Conservation (phyloP, 2,113 vertebrate species). For the Morphnarchus princeps region DNA sequence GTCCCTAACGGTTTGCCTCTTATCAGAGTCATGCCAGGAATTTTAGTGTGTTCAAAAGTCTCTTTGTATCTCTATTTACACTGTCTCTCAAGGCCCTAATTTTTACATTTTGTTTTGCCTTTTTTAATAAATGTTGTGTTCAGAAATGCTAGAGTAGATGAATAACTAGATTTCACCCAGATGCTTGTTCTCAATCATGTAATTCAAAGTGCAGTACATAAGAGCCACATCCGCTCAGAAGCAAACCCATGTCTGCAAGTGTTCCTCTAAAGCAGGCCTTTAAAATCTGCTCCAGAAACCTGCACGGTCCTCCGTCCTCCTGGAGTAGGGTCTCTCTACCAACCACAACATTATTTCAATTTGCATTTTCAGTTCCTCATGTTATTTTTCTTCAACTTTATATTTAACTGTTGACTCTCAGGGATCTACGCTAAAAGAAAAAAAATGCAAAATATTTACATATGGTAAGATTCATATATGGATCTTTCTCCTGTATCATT, state of each 20-base stretch:
- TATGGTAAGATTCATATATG: neutral
- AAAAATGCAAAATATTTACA: neutral
- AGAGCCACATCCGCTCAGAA: neutral
- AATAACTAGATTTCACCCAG: constrained; percentile 7
- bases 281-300: neutral
- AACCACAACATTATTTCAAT: neutral
- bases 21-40: constrained; percentile 26
- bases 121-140: neutral
- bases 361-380: neutral
- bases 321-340: neutral
- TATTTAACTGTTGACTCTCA: neutral
- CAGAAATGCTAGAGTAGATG: neutral
- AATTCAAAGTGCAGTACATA: neutral
- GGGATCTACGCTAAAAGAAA: neutral
- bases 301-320: neutral
- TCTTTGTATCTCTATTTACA: constrained; percentile 8
- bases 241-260: neutral
- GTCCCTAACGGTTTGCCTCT: neutral
- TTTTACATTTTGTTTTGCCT: neutral
- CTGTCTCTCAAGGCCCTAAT: neutral
- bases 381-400: neutral
- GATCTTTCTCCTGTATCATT: neutral
- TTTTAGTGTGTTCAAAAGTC: neutral
- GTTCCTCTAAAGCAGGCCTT: neutral
- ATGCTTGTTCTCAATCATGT: neutral